Evolutionary conservation across 2,113 vertebrate genomes (phyloP).

Genomic region (Sturnus vulgaris): DNA sequence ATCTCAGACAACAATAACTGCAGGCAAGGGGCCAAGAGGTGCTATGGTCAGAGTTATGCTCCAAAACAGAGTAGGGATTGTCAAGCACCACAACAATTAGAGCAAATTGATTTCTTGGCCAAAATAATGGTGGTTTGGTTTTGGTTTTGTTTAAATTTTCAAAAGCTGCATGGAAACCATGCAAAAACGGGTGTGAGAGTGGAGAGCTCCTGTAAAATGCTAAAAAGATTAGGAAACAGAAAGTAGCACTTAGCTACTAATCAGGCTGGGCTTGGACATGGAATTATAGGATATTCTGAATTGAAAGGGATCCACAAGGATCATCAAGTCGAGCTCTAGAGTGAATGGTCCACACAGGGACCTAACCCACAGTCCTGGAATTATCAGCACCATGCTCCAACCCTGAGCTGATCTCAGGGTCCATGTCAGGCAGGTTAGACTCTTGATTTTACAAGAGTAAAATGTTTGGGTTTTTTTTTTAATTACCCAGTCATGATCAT

Average conservation of each 20-base stretch:
- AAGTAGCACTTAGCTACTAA: background rate
- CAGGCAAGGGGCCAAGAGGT: background rate
- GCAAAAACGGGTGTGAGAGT: background rate
- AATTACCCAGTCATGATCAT: background rate
- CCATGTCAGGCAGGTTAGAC: background rate
- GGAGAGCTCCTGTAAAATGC: background rate
- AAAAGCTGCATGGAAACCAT: background rate
- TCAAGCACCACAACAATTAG: background rate
- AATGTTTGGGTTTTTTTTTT: too few species aligned
- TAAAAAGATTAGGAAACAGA: background rate
- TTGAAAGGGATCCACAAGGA: background rate
- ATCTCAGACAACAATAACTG: background rate
- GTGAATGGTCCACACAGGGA: background rate
- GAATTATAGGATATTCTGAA: background rate
- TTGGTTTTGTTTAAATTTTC: background rate
- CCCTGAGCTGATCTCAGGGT: background rate
- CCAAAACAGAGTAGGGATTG: background rate
- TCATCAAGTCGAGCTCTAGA: background rate
- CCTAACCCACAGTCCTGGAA: background rate
- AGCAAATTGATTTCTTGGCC: background rate
- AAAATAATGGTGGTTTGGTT: background rate
- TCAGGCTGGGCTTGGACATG: background rate
- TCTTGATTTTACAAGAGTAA: background rate
- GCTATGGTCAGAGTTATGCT: background rate
- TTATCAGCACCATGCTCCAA: background rate